These are phyloP conservation scores for Halyomorpha halys DNA, from an alignment of 1,140 invertebrate species.

Conservation along the genomic window DNA sequence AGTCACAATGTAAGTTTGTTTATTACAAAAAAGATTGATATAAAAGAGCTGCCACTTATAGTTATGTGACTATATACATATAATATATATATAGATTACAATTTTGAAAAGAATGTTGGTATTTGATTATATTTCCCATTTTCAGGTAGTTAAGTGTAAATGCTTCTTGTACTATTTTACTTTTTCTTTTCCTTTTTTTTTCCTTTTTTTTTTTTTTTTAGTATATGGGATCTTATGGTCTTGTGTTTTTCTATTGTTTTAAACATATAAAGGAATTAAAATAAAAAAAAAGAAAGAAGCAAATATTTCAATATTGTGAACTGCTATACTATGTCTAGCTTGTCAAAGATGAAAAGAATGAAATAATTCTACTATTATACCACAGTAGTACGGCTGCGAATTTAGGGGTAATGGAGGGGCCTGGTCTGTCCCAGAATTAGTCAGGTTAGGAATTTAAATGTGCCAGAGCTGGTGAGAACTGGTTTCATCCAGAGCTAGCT, in stretches of 20 bases:
- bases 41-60: constrained; percentile 20
- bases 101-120: constrained; percentile 20
- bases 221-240: constrained; percentile 27
- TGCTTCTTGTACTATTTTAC: constrained; percentile 25
- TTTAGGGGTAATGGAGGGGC: constrained; percentile 25
- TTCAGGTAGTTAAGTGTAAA: constrained; percentile 30
- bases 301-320: constrained; percentile 16
- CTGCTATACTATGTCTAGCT: constrained; percentile 17
- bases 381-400: constrained; percentile 28
- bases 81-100: constrained; percentile 22
- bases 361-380: constrained; percentile 29
- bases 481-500: neutral
- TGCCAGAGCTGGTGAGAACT: neutral
- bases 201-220: constrained; percentile 24
- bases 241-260: constrained; percentile 27
- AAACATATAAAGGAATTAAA: constrained; percentile 14
- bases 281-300: constrained; percentile 17
- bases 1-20: constrained; percentile 16
- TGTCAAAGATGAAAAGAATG: constrained; percentile 20
- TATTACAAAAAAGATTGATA: constrained; percentile 11
- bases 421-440: constrained; percentile 20
- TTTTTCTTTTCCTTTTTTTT: constrained; percentile 7
- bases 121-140: constrained; percentile 24
- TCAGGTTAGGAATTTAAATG: constrained; percentile 23
- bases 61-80: constrained; percentile 21